A percentile compares a stretch with the other conserved stretches of the same genome.
Conservation (phyloP, 2,888 invertebrate genomes). For the Trichogramma evanescens region DNA sequence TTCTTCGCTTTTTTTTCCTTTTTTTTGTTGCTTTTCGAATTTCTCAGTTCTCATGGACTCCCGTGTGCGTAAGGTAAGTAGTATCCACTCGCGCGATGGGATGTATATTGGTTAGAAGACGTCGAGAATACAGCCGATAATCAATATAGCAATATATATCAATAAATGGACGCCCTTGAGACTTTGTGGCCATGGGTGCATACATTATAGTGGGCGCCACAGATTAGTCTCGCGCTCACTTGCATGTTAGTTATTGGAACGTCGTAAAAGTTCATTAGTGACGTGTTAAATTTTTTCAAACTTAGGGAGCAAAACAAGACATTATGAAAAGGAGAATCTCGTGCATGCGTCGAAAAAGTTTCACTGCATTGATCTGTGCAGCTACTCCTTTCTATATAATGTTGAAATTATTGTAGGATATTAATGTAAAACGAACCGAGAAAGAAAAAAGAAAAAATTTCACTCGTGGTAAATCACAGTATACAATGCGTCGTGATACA, state of each 20-base stretch:
- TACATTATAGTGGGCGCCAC: too few species aligned
- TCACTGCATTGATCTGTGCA: too few species aligned
- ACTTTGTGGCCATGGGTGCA: constrained; percentile 1
- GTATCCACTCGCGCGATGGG: constrained; percentile 2
- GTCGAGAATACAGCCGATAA: neutral
- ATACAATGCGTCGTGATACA: too few species aligned
- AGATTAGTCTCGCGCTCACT: too few species aligned
- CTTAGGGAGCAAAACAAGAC: too few species aligned
- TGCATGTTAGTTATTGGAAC: constrained; percentile 7
- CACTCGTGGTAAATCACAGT: too few species aligned
- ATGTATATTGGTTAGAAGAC: constrained; percentile 1
- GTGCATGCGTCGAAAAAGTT: too few species aligned
- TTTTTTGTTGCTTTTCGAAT: constrained; percentile 9
- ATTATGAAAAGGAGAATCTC: too few species aligned
- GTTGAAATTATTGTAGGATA: too few species aligned
- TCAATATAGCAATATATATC: constrained; percentile 5
- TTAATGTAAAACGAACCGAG: too few species aligned
- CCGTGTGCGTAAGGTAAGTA: neutral
- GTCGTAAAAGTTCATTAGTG: constrained; percentile 18
- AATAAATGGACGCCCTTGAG: constrained; percentile 11
- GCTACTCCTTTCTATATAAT: too few species aligned
- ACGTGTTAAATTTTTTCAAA: constrained; percentile 14
- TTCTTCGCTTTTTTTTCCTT: neutral
- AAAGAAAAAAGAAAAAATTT: too few species aligned
- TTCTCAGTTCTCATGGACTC: constrained; percentile 4